A percentile compares a stretch with the other conserved stretches of the same genome.
These are phyloP conservation scores for Coelopa pilipes DNA, from an alignment of 2,888 invertebrate species.

Conservation along the genomic window DNA sequence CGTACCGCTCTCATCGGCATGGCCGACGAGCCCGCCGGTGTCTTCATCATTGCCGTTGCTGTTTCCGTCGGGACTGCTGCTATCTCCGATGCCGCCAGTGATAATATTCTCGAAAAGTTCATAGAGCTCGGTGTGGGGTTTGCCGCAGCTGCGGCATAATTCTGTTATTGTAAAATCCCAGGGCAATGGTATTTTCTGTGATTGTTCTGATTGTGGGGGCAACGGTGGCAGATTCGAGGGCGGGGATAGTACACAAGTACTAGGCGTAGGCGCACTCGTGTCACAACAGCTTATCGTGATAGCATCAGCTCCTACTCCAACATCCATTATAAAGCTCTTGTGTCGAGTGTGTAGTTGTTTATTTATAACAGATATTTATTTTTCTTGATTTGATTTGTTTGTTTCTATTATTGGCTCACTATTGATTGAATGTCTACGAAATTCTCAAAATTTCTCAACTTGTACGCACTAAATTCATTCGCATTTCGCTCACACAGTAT, in stretches of 20 bases:
- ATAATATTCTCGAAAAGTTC: slow-evolving; percentile 45
- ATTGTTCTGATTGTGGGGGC: not conserved
- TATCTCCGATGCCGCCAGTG: not conserved
- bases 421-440: no score
- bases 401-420: slow-evolving; percentile 15
- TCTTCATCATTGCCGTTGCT: slow-evolving; percentile 33
- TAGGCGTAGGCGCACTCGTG: slow-evolving; percentile 30
- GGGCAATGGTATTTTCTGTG: slow-evolving; percentile 27
- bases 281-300: slow-evolving; percentile 20
- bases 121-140: slow-evolving; percentile 47
- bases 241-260: slow-evolving; percentile 22
- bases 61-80: not conserved
- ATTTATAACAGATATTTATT: slow-evolving; percentile 23
- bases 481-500: no score
- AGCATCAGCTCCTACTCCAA: slow-evolving; percentile 27
- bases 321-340: slow-evolving; percentile 16
- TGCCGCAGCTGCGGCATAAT: slow-evolving; percentile 50
- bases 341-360: slow-evolving; percentile 5
- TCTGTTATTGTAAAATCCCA: slow-evolving; percentile 42
- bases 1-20: slow-evolving; percentile 26
- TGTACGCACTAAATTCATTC: not conserved
- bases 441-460: slow-evolving; percentile 19
- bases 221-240: not conserved
- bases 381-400: slow-evolving; percentile 7
- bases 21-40: no score